Evolutionary conservation across 2,888 invertebrate species (phyloP).

Genomic region (Amphipyra tragopoginis): DNA sequence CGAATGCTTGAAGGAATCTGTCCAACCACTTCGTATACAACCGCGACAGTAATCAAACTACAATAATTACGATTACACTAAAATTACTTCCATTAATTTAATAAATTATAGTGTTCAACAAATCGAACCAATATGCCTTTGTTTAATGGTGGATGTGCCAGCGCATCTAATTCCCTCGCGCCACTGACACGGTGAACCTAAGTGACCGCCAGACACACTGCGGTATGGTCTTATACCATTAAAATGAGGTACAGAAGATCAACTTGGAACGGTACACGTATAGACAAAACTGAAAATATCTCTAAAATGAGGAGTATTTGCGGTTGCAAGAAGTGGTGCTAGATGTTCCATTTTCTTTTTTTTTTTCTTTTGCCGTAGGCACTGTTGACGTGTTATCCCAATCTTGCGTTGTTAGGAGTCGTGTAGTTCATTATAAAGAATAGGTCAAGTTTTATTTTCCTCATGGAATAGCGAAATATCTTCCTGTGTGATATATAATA

Average conservation of each 20-base stretch:
- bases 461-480: no score
- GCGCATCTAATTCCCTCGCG: conserved; percentile 61
- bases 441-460: no score
- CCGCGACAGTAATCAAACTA: not conserved
- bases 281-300: not conserved
- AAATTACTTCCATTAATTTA: conserved; percentile 18
- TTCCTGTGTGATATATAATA: no score
- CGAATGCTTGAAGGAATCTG: not conserved
- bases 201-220: conserved; percentile 32
- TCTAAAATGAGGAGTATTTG: not conserved
- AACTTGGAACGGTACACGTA: conserved; percentile 4
- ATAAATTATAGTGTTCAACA: conserved; percentile 12
- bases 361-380: no score
- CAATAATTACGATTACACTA: conserved; percentile 15
- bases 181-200: conserved; percentile 71
- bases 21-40: not conserved
- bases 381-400: no score
- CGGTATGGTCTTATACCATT: conserved; percentile 8
- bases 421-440: no score
- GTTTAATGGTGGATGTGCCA: conserved; percentile 42
- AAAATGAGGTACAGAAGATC: conserved; percentile 29
- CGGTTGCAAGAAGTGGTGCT: no score
- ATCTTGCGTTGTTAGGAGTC: no score
- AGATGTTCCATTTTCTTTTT: no score
- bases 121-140: conserved; percentile 23